phyloP scores from a whole-genome alignment of 2,888 invertebrate genomes.

The Scaeva pyrastri region DNA sequence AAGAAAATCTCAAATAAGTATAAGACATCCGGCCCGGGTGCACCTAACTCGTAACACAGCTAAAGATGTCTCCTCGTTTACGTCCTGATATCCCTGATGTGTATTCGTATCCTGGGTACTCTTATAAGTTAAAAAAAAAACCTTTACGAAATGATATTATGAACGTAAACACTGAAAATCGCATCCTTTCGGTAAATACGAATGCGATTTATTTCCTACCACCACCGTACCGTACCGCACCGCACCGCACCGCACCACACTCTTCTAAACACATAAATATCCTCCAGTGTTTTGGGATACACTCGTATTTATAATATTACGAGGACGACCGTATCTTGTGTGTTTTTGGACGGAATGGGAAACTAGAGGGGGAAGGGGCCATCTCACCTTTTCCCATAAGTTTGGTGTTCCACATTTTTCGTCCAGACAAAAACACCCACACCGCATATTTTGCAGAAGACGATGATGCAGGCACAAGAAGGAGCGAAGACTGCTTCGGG shows the following conservation, averaged over 20 bases:
- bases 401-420: slow-evolving; percentile 36
- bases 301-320: slow-evolving; percentile 15
- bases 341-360: slow-evolving; percentile 35
- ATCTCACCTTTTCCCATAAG: slow-evolving; percentile 11
- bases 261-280: slow-evolving; percentile 64
- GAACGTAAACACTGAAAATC: slow-evolving; percentile 72
- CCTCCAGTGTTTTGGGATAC: slow-evolving; percentile 56
- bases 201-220: slow-evolving; percentile 72
- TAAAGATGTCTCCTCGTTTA: slow-evolving; percentile 42
- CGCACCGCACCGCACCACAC: no score
- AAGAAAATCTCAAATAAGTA: slow-evolving; percentile 19
- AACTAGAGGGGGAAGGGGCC: not conserved
- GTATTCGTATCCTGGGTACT: not conserved
- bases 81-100: slow-evolving; percentile 46
- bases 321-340: slow-evolving; percentile 14
- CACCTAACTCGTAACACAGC: no score
- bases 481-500: slow-evolving; percentile 7
- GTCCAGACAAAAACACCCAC: slow-evolving; percentile 39
- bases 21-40: slow-evolving; percentile 18
- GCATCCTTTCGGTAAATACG: slow-evolving; percentile 74
- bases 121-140: slow-evolving; percentile 7
- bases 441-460: slow-evolving; percentile 4
- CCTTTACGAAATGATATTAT: slow-evolving; percentile 69
- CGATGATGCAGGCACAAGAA: not conserved
- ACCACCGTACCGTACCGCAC: no score